phyloP scores from a whole-genome alignment of 92 coral and sea anemone species.

The Epizoanthus fatuus region DNA sequence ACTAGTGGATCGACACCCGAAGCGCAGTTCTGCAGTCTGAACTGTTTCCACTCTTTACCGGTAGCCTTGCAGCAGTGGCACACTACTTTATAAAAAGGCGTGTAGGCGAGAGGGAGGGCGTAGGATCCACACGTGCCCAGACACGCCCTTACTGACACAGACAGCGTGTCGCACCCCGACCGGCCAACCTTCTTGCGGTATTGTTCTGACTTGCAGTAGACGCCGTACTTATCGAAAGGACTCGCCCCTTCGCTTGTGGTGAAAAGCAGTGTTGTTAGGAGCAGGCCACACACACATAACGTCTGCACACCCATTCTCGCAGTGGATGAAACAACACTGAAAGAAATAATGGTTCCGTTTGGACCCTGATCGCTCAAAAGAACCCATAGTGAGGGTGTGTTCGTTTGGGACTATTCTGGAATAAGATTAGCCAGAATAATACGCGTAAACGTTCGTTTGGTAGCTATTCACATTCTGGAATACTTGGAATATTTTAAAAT shows the following conservation, averaged over 20 bases:
- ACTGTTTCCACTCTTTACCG: constrained; percentile 53
- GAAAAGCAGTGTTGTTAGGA: constrained; percentile 1
- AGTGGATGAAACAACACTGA: no score
- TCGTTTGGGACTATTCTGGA: no score
- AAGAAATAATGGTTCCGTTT: no score
- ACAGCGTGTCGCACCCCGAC: constrained; percentile 72
- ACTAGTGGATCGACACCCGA: constrained; percentile 65
- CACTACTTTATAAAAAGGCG: constrained; percentile 72
- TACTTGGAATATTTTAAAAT: no score
- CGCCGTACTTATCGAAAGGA: constrained; percentile 71
- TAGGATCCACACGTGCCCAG: constrained; percentile 88
- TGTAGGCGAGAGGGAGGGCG: constrained; percentile 59
- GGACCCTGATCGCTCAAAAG: no score
- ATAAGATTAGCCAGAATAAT: no score
- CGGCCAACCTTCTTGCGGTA: constrained; percentile 42
- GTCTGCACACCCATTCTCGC: no score
- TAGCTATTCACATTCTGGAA: no score
- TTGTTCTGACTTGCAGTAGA: constrained; percentile 81
- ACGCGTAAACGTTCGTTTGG: no score
- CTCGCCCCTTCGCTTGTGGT: constrained; percentile 32
- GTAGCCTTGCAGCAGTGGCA: constrained; percentile 80
- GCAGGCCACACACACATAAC: no score
- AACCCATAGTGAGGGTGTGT: no score
- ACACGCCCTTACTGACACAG: constrained; percentile 74
- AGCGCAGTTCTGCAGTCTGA: constrained; percentile 63